Evolutionary conservation across 2,797 vertebrate species (phyloP).

Genomic region (Chelmon rostratus): DNA sequence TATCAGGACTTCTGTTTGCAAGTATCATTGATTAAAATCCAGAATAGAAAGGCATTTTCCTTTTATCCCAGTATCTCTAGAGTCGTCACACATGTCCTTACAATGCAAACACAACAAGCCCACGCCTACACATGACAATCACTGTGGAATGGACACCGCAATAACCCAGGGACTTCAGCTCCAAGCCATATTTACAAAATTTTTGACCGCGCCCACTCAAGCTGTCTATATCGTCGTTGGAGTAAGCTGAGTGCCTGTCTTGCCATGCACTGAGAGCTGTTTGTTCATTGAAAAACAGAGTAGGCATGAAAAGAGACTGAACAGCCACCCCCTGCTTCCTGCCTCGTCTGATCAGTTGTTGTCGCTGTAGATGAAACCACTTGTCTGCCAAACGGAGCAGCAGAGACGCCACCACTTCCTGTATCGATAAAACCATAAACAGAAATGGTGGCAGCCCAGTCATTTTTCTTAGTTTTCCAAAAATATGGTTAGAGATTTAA

Average conservation of each 20-base stretch:
- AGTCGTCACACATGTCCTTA: background rate
- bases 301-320: slow-evolving; percentile 21
- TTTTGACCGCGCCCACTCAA: slow-evolving; percentile 10
- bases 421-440: slow-evolving; percentile 28
- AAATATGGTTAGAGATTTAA: background rate
- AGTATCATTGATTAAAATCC: background rate
- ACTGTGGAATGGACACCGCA: slow-evolving; percentile 12
- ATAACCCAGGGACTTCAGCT: background rate
- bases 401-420: slow-evolving; percentile 55
- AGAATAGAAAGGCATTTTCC: background rate
- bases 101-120: background rate
- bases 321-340: slow-evolving; percentile 33
- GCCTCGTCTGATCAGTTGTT: slow-evolving; percentile 25
- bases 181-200: background rate
- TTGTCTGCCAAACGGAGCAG: slow-evolving; percentile 14
- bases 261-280: background rate
- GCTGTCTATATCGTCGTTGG: background rate
- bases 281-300: slow-evolving; percentile 10
- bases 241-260: slow-evolving; percentile 1
- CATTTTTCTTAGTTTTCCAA: background rate
- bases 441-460: background rate
- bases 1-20: slow-evolving; percentile 1
- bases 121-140: slow-evolving; percentile 10
- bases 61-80: background rate
- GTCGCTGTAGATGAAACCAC: slow-evolving; percentile 35